These are phyloP conservation scores for Xiphorhynchus erythropygius DNA, from an alignment of 2,797 vertebrate species.

Conservation along the genomic window DNA sequence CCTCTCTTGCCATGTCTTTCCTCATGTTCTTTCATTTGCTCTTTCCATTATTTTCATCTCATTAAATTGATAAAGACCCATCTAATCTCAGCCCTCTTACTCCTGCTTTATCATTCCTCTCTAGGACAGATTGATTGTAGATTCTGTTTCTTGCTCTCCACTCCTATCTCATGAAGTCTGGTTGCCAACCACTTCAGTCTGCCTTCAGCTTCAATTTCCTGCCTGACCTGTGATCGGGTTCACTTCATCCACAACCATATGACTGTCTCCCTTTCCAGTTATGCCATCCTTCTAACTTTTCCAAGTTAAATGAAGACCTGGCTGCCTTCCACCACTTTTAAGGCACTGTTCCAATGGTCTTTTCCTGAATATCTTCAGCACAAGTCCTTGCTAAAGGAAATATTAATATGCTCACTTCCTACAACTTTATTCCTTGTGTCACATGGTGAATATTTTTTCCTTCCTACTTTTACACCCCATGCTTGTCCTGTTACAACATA, in stretches of 20 bases:
- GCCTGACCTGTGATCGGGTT: neutral
- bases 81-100: neutral
- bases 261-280: neutral
- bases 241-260: neutral
- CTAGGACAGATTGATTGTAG: neutral
- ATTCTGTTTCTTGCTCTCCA: neutral
- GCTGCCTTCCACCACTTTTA: neutral
- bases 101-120: neutral
- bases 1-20: neutral
- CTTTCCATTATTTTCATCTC: neutral
- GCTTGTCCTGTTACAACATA: neutral
- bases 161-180: neutral
- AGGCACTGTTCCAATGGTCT: neutral
- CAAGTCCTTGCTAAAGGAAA: neutral
- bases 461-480: neutral
- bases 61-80: neutral
- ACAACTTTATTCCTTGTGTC: neutral
- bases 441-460: neutral
- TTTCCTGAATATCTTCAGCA: neutral
- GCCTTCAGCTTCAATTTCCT: neutral
- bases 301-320: neutral
- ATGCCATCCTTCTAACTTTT: neutral
- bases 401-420: neutral
- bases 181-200: neutral
- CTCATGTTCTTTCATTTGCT: neutral